phyloP scores from a whole-genome alignment of 2,113 vertebrate species.

The Gallinago jamesoni region DNA sequence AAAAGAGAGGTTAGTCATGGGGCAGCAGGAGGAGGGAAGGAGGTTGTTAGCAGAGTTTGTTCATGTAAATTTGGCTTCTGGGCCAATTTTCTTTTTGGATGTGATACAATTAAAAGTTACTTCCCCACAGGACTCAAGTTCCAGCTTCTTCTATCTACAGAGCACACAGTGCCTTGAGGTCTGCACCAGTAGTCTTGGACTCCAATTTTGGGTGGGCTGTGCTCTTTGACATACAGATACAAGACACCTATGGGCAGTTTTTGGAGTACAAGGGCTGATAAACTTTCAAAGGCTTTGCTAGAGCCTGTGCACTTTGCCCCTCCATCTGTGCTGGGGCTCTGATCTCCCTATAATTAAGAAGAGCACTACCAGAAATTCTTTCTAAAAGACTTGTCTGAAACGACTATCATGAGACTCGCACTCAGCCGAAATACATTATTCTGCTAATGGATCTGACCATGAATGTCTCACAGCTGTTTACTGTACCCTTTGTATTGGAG shows the following conservation, averaged over 20 bases:
- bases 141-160: background rate
- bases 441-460: slow-evolving; percentile 22
- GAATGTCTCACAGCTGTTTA: slow-evolving; percentile 10
- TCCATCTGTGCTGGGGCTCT: background rate
- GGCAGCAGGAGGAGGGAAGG: background rate
- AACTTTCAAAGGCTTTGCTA: slow-evolving; percentile 7
- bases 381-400: background rate
- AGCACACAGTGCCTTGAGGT: background rate
- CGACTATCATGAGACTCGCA: background rate
- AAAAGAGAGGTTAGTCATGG: background rate
- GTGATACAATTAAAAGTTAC: background rate
- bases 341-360: background rate
- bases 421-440: background rate
- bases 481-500: slow-evolving; percentile 50
- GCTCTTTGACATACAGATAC: background rate
- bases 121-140: background rate
- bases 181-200: background rate
- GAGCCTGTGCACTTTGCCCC: slow-evolving; percentile 26
- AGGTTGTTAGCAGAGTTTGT: background rate
- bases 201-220: background rate
- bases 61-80: background rate
- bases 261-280: slow-evolving; percentile 1
- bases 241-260: background rate
- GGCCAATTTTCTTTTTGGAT: background rate
- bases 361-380: background rate